These are phyloP conservation scores for Drosophila fuyamai DNA, from an alignment of 1,140 invertebrate genomes.

Conservation along the genomic window DNA sequence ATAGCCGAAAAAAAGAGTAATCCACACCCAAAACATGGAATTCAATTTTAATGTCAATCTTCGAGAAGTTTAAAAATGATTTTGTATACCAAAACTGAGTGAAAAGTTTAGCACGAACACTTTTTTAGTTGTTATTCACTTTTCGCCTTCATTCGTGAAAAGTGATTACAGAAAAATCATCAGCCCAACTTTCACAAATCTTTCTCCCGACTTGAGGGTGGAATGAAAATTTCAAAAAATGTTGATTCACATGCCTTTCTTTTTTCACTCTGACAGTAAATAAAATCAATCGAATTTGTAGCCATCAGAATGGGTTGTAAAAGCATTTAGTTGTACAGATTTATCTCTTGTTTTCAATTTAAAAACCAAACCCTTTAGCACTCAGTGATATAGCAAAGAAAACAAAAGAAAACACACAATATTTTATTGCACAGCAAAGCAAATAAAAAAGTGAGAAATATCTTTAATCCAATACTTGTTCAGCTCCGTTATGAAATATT, in stretches of 20 bases:
- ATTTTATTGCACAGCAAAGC: constrained; percentile 17
- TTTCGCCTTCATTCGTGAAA: constrained; percentile 6
- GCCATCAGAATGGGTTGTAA: constrained; percentile 31
- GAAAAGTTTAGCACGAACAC: neutral
- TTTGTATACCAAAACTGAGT: constrained; percentile 9
- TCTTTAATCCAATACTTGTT: constrained; percentile 33
- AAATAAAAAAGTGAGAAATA: constrained; percentile 14
- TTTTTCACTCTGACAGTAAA: constrained; percentile 2
- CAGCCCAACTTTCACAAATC: constrained; percentile 4
- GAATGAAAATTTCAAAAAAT: constrained; percentile 1
- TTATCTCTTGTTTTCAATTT: constrained; percentile 21
- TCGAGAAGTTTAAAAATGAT: constrained; percentile 5
- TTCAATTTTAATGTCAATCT: constrained; percentile 37
- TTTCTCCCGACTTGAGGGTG: constrained; percentile 4
- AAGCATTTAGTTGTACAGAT: constrained; percentile 24
- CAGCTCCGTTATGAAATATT: constrained; percentile 39
- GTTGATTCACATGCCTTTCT: constrained; percentile 2
- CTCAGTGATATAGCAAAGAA: constrained; percentile 25
- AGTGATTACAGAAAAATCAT: constrained; percentile 29
- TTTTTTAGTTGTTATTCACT: neutral
- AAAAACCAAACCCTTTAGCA: constrained; percentile 19
- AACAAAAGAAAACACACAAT: constrained; percentile 8
- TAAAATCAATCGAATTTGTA: constrained; percentile 9
- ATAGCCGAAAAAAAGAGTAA: constrained; percentile 31
- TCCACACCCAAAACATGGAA: constrained; percentile 22